phyloP scores from a whole-genome alignment of 2,797 vertebrate genomes.

The Miichthys miiuy region DNA sequence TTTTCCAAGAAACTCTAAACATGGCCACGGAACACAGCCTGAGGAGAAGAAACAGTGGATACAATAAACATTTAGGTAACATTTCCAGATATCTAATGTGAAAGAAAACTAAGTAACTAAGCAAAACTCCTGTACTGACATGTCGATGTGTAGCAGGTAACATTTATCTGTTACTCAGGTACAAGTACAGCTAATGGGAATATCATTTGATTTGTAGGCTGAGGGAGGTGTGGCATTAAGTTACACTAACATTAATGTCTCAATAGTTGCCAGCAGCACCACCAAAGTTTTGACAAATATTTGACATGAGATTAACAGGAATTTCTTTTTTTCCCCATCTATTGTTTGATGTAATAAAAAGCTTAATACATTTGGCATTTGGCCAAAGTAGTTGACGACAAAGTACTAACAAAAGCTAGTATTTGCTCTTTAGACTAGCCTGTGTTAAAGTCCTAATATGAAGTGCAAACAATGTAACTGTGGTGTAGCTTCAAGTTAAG shows the following conservation, averaged over 20 bases:
- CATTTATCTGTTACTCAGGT: no score
- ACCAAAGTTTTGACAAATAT: constrained; percentile 6
- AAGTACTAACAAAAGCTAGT: neutral
- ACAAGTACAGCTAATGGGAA: no score
- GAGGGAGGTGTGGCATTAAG: no score
- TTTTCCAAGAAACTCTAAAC: constrained; percentile 75
- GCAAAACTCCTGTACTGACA: neutral
- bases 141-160: no score
- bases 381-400: no score
- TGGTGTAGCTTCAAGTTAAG: neutral
- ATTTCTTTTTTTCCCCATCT: neutral
- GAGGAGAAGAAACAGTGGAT: neutral
- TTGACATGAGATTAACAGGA: neutral
- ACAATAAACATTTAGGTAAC: no score
- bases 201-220: no score
- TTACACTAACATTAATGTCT: no score
- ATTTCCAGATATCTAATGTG: neutral
- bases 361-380: neutral
- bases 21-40: constrained; percentile 87
- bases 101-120: neutral
- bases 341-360: neutral
- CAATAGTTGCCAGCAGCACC: neutral
- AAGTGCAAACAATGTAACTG: constrained; percentile 5
- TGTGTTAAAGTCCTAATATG: neutral
- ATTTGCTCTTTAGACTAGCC: neutral